These are phyloP conservation scores for Phylloscopus collybita DNA, from an alignment of 2,797 vertebrate genomes.

Conservation along the genomic window DNA sequence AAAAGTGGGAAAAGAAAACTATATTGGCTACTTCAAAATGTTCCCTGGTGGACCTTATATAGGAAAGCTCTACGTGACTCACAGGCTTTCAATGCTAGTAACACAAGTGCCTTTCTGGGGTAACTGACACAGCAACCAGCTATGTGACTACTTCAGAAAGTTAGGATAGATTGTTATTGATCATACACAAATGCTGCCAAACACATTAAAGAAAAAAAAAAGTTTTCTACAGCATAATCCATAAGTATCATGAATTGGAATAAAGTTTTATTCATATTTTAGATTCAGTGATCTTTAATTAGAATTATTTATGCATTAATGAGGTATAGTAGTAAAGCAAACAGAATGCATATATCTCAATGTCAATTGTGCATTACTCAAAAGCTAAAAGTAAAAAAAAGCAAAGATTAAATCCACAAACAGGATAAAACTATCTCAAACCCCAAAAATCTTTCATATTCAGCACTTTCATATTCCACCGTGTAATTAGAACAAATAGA, in stretches of 20 bases:
- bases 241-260: not conserved
- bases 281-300: conserved; percentile 42
- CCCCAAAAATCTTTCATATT: not conserved
- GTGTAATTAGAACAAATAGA: not conserved
- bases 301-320: conserved; percentile 41
- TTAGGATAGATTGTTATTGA: not conserved
- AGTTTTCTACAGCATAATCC: not conserved
- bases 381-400: not conserved
- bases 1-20: not conserved
- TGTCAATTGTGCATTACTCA: not conserved
- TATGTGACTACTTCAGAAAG: not conserved
- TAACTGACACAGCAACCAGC: not conserved
- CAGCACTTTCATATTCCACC: not conserved
- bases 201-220: not conserved
- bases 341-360: not conserved
- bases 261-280: conserved; percentile 49
- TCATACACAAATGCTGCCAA: not conserved
- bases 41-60: not conserved
- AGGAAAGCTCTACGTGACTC: not conserved
- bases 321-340: not conserved
- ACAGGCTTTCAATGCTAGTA: not conserved
- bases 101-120: not conserved
- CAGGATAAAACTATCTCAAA: not conserved
- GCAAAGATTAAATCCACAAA: not conserved
- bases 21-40: not conserved